Conservation (phyloP, 2,113 vertebrate genomes). For the Lathamus discolor region DNA sequence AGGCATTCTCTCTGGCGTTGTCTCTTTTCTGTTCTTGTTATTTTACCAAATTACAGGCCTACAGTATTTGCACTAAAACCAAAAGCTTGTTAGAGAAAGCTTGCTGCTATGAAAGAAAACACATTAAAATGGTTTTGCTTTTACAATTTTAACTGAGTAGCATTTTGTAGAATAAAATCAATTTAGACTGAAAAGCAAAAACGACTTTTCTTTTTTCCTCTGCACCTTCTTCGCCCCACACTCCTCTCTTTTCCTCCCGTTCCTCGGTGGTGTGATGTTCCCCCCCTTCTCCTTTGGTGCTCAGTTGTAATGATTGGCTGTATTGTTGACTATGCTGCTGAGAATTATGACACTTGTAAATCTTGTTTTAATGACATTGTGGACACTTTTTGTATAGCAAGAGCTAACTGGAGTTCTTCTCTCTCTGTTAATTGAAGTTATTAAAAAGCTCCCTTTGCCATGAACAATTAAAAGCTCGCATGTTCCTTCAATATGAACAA, state of each 20-base stretch:
- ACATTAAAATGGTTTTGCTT: slow-evolving; percentile 73
- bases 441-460: slow-evolving; percentile 72
- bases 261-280: not conserved
- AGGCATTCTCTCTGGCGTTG: slow-evolving; percentile 57
- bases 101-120: slow-evolving; percentile 80
- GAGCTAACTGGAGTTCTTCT: slow-evolving; percentile 69
- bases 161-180: slow-evolving; percentile 82
- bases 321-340: slow-evolving; percentile 62
- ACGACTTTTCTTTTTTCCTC: slow-evolving; percentile 61
- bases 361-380: slow-evolving; percentile 69
- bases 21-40: slow-evolving; percentile 54
- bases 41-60: slow-evolving; percentile 76
- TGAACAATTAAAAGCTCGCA: slow-evolving; percentile 57
- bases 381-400: slow-evolving; percentile 69
- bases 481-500: slow-evolving; percentile 59
- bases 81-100: slow-evolving; percentile 80
- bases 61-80: slow-evolving; percentile 81
- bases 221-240: not conserved
- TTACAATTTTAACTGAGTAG: slow-evolving; percentile 74
- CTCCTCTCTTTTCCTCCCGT: not conserved
- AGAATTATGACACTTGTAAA: slow-evolving; percentile 72
- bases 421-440: slow-evolving; percentile 70
- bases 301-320: slow-evolving; percentile 68
- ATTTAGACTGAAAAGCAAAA: slow-evolving; percentile 72
- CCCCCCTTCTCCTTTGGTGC: slow-evolving; percentile 44